Conservation (phyloP, 2,113 vertebrate species). For the Baryphthengus martii region DNA sequence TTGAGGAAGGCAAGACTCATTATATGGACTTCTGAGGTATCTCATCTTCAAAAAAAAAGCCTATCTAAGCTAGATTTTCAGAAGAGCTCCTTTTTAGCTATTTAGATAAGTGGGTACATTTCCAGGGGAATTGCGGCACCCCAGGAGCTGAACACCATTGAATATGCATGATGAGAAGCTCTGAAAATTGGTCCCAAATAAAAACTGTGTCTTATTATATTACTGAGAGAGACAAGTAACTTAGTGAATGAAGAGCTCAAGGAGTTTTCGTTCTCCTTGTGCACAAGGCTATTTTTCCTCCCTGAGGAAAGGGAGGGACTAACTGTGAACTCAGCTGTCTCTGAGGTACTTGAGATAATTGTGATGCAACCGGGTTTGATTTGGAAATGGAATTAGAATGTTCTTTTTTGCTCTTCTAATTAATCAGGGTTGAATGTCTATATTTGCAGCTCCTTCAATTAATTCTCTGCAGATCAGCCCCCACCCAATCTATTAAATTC, state of each 20-base stretch:
- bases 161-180: neutral
- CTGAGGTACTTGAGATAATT: constrained; percentile 35
- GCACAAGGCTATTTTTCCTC: neutral
- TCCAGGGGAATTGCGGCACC: neutral
- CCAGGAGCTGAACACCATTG: neutral
- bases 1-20: neutral
- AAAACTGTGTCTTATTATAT: neutral
- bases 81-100: neutral
- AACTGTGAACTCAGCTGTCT: neutral
- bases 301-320: neutral
- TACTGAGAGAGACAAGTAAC: neutral
- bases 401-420: constrained; percentile 13
- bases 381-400: constrained; percentile 41
- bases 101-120: neutral
- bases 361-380: constrained; percentile 21
- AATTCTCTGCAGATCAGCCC: neutral
- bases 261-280: neutral
- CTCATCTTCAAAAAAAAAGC: neutral
- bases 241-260: neutral
- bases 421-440: constrained; percentile 35
- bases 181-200: neutral
- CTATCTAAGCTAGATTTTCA: neutral
- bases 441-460: constrained; percentile 26
- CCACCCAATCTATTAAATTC: constrained; percentile 28
- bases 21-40: neutral